Evolutionary conservation across 2,888 invertebrate genomes (phyloP), one percentile per base, ranked within the genome.

Genomic region (Leucoma salicis): DNA sequence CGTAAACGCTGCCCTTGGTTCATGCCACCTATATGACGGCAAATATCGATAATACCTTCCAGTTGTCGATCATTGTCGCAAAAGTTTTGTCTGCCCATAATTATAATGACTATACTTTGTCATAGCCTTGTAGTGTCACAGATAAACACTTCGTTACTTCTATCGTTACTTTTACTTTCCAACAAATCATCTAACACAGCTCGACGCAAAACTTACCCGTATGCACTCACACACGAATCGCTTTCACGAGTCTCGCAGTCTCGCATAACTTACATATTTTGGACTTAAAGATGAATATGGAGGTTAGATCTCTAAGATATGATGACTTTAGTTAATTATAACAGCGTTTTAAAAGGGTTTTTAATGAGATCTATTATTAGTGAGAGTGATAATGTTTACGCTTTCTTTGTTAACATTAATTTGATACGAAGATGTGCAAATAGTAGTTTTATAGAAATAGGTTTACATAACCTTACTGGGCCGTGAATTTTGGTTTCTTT

Each of bases 191-290:
- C 0, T 2, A 0, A 8, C 4, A 1, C 4, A 0, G 66, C 42
- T 66, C 29, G 51, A n/a, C 40, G 18, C 1, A 52, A 48, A 11
- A 28, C 0, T 0, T 12, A 0, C 14, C 49, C 64, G 62, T 71
- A 31, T 61, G 46, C 57, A 39, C 0, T 1, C 15, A 43, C 45
- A 57, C 44, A 49, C 59, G 66, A n/a, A 66, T 62, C 63, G 69
- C 72, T 73, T 73, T 73, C 72, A 61, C 69, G 46, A 54, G 27
- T 42, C 21, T n/a, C n/a, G n/a, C n/a, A n/a, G n/a, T n/a, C 53
- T 50, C 55, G 57, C 57, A 64, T 63, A 54, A 52, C 60, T 67
- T 47, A 62, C 41, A 37, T 46, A 39, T 43, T 52, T 55, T 34
- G 42, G 46, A 37, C 28, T 39, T 32, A 35, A n/a, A 31, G 13